A percentile compares a stretch with the other conserved stretches of the same genome.
phyloP scores from a whole-genome alignment of 2,888 invertebrate genomes.

The Oscheius sp. region DNA sequence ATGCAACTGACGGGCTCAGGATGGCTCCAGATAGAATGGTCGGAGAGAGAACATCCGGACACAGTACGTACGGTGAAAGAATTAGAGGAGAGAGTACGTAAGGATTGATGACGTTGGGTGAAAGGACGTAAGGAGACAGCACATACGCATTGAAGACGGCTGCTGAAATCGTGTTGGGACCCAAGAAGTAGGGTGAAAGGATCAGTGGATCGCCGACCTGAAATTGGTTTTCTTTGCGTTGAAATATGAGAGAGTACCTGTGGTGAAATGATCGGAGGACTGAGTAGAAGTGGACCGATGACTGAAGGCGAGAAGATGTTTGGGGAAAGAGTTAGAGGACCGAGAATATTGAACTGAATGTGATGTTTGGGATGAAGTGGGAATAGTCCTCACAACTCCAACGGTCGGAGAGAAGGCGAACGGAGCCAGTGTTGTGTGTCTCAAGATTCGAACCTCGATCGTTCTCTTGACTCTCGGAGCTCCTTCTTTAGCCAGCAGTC shows the following conservation, averaged over 20 bases:
- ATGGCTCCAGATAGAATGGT: constrained; percentile 58
- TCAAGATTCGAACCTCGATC: constrained; percentile 39
- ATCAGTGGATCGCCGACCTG: constrained; percentile 49
- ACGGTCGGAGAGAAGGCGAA: constrained; percentile 48
- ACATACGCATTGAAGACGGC: constrained; percentile 67
- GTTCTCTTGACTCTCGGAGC: constrained; percentile 36
- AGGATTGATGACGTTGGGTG: constrained; percentile 45
- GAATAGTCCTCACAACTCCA: constrained; percentile 25
- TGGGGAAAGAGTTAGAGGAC: constrained; percentile 62
- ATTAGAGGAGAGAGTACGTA: constrained; percentile 57
- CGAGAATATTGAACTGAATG: constrained; percentile 55
- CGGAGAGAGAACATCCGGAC: constrained; percentile 56
- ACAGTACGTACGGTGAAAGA: constrained; percentile 52
- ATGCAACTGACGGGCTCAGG: constrained; percentile 52
- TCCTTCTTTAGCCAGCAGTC: constrained; percentile 34
- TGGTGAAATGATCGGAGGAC: constrained; percentile 62
- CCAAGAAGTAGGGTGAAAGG: constrained; percentile 51
- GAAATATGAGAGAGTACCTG: constrained; percentile 37
- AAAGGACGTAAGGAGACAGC: constrained; percentile 55
- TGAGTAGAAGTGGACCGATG: constrained; percentile 53
- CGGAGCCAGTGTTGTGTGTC: constrained; percentile 52
- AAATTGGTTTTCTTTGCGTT: not conserved
- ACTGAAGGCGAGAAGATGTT: constrained; percentile 62
- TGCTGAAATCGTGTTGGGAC: constrained; percentile 62
- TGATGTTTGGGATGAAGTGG: constrained; percentile 6